Base-by-base conservation (phyloP, 2,113 vertebrate species). In the Ctenodactylus gundi region DNA sequence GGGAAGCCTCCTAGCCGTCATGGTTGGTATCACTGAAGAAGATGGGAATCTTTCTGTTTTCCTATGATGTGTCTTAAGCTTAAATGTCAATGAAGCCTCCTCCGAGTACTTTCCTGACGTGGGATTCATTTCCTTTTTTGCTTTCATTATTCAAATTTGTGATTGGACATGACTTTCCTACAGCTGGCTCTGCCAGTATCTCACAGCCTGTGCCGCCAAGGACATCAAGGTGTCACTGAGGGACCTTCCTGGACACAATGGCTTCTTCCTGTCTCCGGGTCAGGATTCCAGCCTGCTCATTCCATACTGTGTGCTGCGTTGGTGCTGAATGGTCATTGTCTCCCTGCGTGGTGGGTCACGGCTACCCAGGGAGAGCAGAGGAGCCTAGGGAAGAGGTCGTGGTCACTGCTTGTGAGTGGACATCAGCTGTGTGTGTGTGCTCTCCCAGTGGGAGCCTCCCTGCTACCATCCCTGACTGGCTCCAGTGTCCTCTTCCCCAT, bases 101-200 rank as follows among this genome's bases (percentile, higher is more conserved):
- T n/a, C n/a, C n/a, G n/a, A n/a, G n/a, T n/a, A n/a, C n/a, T n/a
- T n/a, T n/a, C 81, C 34, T 60, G 70, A 29, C 57, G 44, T 44
- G 20, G 36, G 94, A 87, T 77, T 88, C 12, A 58, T 95, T 96
- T 94, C n/a, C 20, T 14, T 51, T 18, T 27, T 34, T n/a, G n/a
- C 39, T 36, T n/a, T 13, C 0, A 0, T 70, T 73, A 39, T 58
- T 94, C 89, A 88, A 55, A 78, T 36, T 20, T 39, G 25, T 39
- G 83, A 21, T 39, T 57, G 91, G 82, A 89, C 4, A 1, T 4
- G 1, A 7, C 77, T 93, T 83, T 76, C 36, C 0, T 46, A 15
- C 51, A 23, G 87, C 31, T 34, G 34, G 9, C 2, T 65, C 2
- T 27, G 4, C 65, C 65, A 10, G 53, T 6, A 3, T 0, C 14